Evolutionary conservation across 2,113 vertebrate genomes (phyloP).

Genomic region (Pampusana beccarii): DNA sequence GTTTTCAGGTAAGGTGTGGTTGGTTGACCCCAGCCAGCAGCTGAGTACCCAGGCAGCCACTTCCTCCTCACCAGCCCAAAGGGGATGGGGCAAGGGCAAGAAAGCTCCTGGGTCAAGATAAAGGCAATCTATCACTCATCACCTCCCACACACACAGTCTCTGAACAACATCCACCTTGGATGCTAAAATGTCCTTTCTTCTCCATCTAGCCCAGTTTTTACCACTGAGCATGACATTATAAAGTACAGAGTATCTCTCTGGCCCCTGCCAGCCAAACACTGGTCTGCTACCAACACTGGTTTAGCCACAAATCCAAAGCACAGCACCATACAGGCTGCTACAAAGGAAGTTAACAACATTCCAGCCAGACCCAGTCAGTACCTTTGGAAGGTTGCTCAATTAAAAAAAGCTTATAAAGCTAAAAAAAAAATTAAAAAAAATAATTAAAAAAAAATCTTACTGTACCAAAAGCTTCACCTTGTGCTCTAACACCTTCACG

Average conservation of each 20-base stretch:
- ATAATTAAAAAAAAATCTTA: too few relatives aligned
- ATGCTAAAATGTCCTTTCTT: background rate
- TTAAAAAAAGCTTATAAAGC: background rate
- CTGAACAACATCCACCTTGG: fast-evolving
- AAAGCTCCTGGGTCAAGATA: background rate
- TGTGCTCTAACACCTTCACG: background rate
- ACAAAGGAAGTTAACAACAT: background rate
- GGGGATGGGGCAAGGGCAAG: background rate
- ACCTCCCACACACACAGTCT: background rate
- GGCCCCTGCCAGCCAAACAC: background rate
- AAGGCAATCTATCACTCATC: background rate
- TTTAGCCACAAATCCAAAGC: background rate
- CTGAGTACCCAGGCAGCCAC: background rate
- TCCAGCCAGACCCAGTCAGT: background rate
- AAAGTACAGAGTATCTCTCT: background rate
- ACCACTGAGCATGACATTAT: background rate
- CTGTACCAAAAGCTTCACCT: background rate
- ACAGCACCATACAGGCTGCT: background rate
- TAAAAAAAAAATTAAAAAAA: background rate
- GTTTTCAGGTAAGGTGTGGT: background rate
- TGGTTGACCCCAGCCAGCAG: background rate
- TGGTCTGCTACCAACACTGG: background rate
- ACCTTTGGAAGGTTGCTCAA: background rate
- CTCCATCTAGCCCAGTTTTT: background rate
- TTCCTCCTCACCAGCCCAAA: background rate